Conservation (phyloP, 2,797 vertebrate species). For the Sorex maritimensis region DNA sequence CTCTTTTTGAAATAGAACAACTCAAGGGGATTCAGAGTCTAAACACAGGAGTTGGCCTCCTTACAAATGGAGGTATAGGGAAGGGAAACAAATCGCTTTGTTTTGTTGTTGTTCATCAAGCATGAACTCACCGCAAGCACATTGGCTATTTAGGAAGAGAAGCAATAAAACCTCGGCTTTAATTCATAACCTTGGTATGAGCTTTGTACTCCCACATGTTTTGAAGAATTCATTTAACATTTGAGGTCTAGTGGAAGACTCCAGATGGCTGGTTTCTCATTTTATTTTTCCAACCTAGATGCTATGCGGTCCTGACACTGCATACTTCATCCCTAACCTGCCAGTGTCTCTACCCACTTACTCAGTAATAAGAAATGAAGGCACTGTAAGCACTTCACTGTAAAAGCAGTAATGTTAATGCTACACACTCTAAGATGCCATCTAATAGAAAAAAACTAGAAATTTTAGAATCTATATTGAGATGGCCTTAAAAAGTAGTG, state of each 20-base stretch:
- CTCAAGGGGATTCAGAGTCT: constrained; percentile 31
- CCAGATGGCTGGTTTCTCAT: background rate
- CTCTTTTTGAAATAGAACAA: constrained; percentile 63
- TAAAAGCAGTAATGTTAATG: background rate
- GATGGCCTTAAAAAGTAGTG: background rate
- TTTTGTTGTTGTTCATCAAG: background rate
- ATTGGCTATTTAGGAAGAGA: background rate
- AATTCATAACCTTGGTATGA: background rate
- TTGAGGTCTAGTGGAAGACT: background rate
- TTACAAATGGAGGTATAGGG: background rate
- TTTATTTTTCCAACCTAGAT: background rate
- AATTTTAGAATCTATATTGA: background rate
- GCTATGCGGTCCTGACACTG: rapidly evolving
- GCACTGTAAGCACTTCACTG: background rate
- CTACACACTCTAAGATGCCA: background rate
- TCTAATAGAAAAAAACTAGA: background rate
- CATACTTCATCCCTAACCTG: background rate
- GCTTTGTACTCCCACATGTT: background rate
- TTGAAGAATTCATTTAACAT: constrained; percentile 4
- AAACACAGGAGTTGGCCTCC: background rate
- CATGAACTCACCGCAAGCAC: background rate
- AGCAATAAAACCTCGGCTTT: constrained; percentile 1
- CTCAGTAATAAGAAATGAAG: constrained; percentile 2
- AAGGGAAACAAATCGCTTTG: constrained; percentile 9
- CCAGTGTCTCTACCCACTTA: background rate